Conservation (phyloP, 1,140 invertebrate genomes). For the Melitaea cinxia region DNA sequence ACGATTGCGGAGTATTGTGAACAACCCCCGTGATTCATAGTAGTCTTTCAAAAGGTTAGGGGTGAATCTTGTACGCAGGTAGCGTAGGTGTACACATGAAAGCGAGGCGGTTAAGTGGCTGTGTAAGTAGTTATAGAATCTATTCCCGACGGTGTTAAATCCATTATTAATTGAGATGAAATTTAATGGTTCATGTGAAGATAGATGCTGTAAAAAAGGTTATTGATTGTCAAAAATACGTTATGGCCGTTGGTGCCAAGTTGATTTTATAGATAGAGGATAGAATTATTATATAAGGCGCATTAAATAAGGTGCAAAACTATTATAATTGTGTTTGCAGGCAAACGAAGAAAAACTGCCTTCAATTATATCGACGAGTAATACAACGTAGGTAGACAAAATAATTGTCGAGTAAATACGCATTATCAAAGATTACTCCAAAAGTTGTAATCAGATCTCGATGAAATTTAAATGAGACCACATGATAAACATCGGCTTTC, state of each 20-base stretch:
- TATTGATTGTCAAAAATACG: slow-evolving; percentile 50
- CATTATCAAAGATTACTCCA: no score
- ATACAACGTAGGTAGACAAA: no score
- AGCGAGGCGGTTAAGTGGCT: neutral
- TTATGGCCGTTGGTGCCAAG: slow-evolving; percentile 64
- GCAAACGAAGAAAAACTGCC: no score
- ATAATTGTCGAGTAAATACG: no score
- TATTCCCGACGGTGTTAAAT: slow-evolving; percentile 1
- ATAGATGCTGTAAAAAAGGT: slow-evolving; percentile 22
- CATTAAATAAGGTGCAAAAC: no score
- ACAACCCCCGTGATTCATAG: slow-evolving; percentile 62
- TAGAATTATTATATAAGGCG: neutral
- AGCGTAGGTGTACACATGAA: slow-evolving; percentile 45
- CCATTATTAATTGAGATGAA: neutral
- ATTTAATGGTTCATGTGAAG: slow-evolving; percentile 15
- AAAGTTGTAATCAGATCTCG: no score
- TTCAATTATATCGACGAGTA: no score
- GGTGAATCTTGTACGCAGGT: slow-evolving; percentile 68
- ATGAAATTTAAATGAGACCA: no score
- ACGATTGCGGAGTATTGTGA: slow-evolving; percentile 53
- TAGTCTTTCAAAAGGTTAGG: slow-evolving; percentile 60
- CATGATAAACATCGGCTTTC: no score
- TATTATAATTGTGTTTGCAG: no score
- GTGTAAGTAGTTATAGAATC: slow-evolving; percentile 1
- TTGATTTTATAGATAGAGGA: slow-evolving; percentile 15